Conservation (phyloP, 2,113 vertebrate genomes). For the Motacilla tschutschensis region DNA sequence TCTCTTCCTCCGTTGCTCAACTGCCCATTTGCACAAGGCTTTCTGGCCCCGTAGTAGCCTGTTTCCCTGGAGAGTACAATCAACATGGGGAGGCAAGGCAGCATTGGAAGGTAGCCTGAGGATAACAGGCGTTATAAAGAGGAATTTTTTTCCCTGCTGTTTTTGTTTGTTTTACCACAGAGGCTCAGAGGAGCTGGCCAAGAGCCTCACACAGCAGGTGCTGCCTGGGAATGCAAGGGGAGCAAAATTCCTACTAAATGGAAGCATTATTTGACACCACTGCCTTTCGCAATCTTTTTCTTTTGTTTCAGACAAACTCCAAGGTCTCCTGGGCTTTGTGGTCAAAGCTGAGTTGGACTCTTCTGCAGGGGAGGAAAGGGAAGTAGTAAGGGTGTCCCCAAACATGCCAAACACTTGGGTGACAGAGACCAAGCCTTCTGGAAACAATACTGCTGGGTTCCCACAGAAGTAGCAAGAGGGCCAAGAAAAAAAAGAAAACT, state of each 20-base stretch:
- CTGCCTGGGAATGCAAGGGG: conserved; percentile 70
- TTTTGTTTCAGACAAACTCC: conserved; percentile 69
- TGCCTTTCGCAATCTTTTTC: conserved; percentile 67
- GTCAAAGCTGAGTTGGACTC: conserved; percentile 57
- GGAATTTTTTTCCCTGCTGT: conserved; percentile 71
- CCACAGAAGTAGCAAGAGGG: conserved; percentile 20
- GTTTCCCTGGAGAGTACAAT: conserved; percentile 29
- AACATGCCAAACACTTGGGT: conserved; percentile 45
- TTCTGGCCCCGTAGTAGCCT: conserved; percentile 22
- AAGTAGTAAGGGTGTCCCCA: conserved; percentile 58
- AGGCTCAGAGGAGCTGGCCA: conserved; percentile 69
- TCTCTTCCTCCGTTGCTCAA: conserved; percentile 27
- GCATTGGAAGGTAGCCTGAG: conserved; percentile 68
- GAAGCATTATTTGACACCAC: conserved; percentile 71
- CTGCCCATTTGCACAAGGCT: conserved; percentile 48
- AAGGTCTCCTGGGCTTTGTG: conserved; percentile 53
- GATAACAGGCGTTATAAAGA: conserved; percentile 74
- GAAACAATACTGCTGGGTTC: conserved; percentile 45
- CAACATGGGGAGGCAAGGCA: conserved; percentile 38
- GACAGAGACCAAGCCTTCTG: conserved; percentile 46
- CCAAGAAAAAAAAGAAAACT: conserved; percentile 15
- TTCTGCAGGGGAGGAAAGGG: conserved; percentile 48
- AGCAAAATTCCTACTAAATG: conserved; percentile 72
- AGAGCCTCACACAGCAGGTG: conserved; percentile 70
- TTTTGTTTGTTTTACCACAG: conserved; percentile 75